Evolutionary conservation across 2,797 vertebrate genomes (phyloP).

Genomic region (Tamandua tetradactyla): DNA sequence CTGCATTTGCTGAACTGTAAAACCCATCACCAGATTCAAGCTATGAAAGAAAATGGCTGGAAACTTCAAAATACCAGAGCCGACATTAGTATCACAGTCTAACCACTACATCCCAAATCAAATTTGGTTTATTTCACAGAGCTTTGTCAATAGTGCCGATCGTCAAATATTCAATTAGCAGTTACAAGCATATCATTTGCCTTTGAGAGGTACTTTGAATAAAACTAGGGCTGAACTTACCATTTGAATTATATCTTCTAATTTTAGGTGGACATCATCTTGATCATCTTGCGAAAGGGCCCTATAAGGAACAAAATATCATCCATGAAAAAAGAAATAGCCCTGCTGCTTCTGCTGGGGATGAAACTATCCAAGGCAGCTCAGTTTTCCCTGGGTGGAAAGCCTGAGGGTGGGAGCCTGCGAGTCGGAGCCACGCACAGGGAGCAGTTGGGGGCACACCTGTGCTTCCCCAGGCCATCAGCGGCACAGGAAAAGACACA

Average conservation of each 20-base stretch:
- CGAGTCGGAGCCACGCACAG: neutral
- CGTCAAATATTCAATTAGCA: rapidly evolving
- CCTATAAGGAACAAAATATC: slow-evolving; percentile 83
- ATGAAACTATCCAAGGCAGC: neutral
- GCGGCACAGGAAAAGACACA: neutral
- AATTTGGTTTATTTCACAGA: neutral
- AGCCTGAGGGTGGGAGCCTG: neutral
- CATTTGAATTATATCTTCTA: slow-evolving; percentile 95
- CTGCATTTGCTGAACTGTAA: rapidly evolving
- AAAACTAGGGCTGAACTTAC: slow-evolving; percentile 84
- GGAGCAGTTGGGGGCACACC: neutral
- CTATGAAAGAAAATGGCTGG: neutral
- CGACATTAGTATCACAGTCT: neutral
- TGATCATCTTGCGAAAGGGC: slow-evolving; percentile 96
- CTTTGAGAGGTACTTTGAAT: neutral
- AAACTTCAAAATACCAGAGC: neutral
- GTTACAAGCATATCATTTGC: neutral
- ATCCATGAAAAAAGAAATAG: slow-evolving; percentile 22
- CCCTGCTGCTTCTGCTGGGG: neutral
- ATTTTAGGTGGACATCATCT: slow-evolving; percentile 93
- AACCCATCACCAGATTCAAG: neutral
- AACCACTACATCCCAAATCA: rapidly evolving
- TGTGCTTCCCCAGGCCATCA: neutral
- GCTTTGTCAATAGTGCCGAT: rapidly evolving
- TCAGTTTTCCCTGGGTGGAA: neutral